Evolutionary conservation across 2,113 vertebrate species (phyloP), one percentile per base, ranked within the genome.

Genomic region (Odocoileus hemionus): DNA sequence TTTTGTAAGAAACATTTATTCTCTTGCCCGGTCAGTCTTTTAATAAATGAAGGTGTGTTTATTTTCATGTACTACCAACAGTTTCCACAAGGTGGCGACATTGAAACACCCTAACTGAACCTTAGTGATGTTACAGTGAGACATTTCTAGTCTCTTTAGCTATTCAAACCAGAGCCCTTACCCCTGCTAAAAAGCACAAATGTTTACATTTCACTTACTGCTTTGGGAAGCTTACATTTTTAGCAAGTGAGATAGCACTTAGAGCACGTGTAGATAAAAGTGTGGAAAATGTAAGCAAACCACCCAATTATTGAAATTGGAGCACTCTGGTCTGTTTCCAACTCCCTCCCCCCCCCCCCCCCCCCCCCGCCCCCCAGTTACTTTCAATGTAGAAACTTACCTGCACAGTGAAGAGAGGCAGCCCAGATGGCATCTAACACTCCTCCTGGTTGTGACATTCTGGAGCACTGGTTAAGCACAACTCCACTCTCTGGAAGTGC

Each of bases 21-120:
- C 82, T 84, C 30, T 60, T 91, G 7, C 79, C 64, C 0, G 7
- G 0, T 2, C 7, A 28, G 70, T 54, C n/a, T 96, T 64, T 70
- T 26, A 25, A 47, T 39, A 26, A 26, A 33, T 28, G 16, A 80
- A 45, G 36, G 2, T 21, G 60, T 78, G 17, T 85, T 94, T 58
- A 33, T 50, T 33, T 1, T 61, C 36, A 60, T 98, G 97, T 87
- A 97, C 12, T 15, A 1, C 33, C 91, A 11, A 1, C 13, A 3
- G 0, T 43, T 58, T 83, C 98, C 99, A 98, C 98, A 36, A 98
- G 99, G 93, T 98, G 99, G 98, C 57, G 97, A 96, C 26, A 94
- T 97, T 21, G 97, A 93, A 89, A 82, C 92, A 4, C 15, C 1
- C 19, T 58, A 33, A 3, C 16, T 10, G 1, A 0, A 0, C 2